Evolutionary conservation across 2,113 vertebrate species (phyloP).

Genomic region (Ornithorhynchus anatinus): DNA sequence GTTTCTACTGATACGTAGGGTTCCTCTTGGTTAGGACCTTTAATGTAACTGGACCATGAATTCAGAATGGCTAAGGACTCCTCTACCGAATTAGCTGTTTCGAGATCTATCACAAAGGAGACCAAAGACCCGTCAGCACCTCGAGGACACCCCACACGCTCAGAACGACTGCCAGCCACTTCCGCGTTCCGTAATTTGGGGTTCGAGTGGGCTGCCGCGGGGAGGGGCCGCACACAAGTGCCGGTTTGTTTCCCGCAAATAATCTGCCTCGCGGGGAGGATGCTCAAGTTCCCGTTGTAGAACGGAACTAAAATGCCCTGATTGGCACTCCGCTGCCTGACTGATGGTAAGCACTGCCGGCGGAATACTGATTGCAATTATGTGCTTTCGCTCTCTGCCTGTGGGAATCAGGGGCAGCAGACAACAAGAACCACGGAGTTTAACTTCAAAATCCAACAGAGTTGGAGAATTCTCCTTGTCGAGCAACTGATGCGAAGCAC

Average conservation of each 20-base stretch:
- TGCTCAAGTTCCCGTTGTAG: conserved; percentile 14
- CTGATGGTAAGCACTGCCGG: conserved; percentile 42
- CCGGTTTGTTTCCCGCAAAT: conserved; percentile 38
- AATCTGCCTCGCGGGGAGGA: conserved; percentile 38
- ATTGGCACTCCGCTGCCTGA: conserved; percentile 42
- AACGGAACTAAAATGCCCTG: conserved; percentile 23
- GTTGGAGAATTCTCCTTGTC: conserved; percentile 20
- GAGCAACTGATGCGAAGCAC: conserved; percentile 14
- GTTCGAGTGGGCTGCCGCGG: not conserved
- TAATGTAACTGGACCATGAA: not conserved
- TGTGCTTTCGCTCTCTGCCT: conserved; percentile 22
- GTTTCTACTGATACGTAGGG: too few relatives aligned
- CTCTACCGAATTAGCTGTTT: not conserved
- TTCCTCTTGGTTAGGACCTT: not conserved
- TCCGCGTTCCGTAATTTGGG: conserved; percentile 3
- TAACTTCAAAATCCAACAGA: conserved; percentile 41
- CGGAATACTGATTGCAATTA: conserved; percentile 56
- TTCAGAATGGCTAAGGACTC: not conserved
- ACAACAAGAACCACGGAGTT: conserved; percentile 32
- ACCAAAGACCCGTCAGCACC: not conserved
- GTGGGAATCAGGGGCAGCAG: conserved; percentile 40
- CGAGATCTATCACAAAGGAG: not conserved
- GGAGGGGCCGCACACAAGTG: not conserved
- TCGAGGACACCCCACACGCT: conserved; percentile 20
- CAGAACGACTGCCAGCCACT: conserved; percentile 29